Evolutionary conservation across 1,140 invertebrate genomes (phyloP).

Genomic region (Proctacanthus coquilletti): DNA sequence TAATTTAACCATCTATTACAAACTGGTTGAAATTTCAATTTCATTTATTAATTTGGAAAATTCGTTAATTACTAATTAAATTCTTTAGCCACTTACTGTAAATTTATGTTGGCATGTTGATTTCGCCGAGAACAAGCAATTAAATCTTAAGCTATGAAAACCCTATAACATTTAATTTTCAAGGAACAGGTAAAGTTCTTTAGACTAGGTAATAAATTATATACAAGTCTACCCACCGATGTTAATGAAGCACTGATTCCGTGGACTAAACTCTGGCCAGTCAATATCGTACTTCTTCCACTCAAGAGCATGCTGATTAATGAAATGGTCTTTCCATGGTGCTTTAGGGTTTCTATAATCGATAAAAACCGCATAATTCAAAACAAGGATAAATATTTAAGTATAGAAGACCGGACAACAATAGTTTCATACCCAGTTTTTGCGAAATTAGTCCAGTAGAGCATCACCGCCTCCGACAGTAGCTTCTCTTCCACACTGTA

Average conservation of each 20-base stretch:
- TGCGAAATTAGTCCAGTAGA: constrained; percentile 77
- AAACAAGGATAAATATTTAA: constrained; percentile 4
- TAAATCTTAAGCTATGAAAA: too few species aligned
- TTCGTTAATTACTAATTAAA: too few species aligned
- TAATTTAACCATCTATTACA: too few species aligned
- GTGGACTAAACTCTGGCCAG: constrained; percentile 62
- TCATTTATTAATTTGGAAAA: too few species aligned
- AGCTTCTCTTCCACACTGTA: constrained; percentile 60
- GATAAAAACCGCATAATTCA: constrained; percentile 10
- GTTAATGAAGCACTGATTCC: constrained; percentile 55
- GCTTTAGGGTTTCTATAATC: constrained; percentile 56
- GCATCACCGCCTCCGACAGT: constrained; percentile 69
- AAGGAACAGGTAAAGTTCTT: too few species aligned
- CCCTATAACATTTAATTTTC: too few species aligned
- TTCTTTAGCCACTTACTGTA: too few species aligned
- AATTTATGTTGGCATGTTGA: too few species aligned
- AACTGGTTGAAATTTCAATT: too few species aligned
- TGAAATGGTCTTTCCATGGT: constrained; percentile 38
- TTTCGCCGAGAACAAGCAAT: too few species aligned
- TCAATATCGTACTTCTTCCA: constrained; percentile 52
- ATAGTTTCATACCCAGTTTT: constrained; percentile 54
- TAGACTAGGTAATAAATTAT: too few species aligned
- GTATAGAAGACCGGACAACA: neutral
- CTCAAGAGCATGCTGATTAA: constrained; percentile 38
- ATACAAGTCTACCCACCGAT: constrained; percentile 63